Evolutionary conservation across 2,113 vertebrate genomes (phyloP).

Genomic region (Ophiodon elongatus): DNA sequence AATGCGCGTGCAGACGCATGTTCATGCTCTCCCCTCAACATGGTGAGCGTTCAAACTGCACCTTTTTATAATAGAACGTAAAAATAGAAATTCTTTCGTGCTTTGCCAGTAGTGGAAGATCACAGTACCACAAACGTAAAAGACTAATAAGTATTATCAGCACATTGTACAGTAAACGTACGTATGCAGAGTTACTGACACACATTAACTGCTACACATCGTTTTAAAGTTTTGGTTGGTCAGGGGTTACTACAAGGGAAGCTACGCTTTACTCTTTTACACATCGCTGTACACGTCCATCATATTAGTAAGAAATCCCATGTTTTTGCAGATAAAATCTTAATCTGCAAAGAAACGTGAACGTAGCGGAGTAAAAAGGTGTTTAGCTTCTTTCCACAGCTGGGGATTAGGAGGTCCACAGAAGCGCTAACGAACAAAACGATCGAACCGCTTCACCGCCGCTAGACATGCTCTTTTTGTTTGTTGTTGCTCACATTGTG

Average conservation of each 20-base stretch:
- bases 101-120: not conserved
- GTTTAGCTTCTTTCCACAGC: not conserved
- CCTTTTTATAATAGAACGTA: conserved; percentile 1
- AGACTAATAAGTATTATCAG: not conserved
- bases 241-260: too few species aligned
- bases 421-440: conserved; percentile 38
- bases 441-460: conserved; percentile 33
- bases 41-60: not conserved
- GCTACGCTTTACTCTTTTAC: not conserved
- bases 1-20: conserved; percentile 1
- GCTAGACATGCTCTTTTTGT: not conserved
- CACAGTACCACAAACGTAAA: not conserved
- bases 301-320: not conserved
- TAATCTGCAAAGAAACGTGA: not conserved
- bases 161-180: not conserved
- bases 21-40: not conserved
- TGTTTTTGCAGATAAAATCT: not conserved
- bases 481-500: conserved; percentile 43
- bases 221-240: not conserved
- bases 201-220: not conserved
- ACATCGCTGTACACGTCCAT: not conserved
- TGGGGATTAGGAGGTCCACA: not conserved
- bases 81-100: too few species aligned
- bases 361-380: not conserved
- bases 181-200: not conserved